A percentile compares a stretch with the other conserved stretches of the same genome.
phyloP scores from a whole-genome alignment of 2,797 vertebrate genomes.

The Bucorvus abyssinicus region DNA sequence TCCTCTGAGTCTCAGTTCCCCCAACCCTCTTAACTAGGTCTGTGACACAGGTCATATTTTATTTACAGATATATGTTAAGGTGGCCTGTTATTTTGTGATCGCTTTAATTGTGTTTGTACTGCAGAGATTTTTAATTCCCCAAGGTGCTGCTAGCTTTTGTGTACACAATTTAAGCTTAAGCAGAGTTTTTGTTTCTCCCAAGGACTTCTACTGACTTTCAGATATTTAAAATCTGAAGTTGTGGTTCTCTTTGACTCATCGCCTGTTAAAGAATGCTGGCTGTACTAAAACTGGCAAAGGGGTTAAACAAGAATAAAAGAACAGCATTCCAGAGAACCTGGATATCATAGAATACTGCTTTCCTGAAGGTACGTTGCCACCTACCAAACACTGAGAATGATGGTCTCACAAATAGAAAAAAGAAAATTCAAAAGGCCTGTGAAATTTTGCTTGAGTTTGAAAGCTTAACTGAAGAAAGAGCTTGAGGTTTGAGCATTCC shows the following conservation, averaged over 20 bases:
- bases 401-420: background rate
- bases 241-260: background rate
- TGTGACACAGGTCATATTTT: background rate
- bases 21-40: background rate
- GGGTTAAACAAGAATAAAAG: background rate
- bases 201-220: background rate
- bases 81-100: background rate
- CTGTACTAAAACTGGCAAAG: background rate
- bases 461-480: background rate
- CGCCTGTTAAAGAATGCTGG: background rate
- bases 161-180: background rate
- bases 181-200: background rate
- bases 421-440: background rate
- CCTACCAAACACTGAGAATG: background rate
- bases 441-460: background rate
- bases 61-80: background rate
- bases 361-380: background rate
- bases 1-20: background rate
- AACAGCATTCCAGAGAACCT: background rate
- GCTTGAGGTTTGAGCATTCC: background rate
- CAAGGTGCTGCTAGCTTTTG: background rate
- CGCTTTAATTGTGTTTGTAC: background rate
- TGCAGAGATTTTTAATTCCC: background rate
- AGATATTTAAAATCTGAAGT: background rate
- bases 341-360: background rate